phyloP scores from a whole-genome alignment of 2,113 vertebrate genomes.

The Carlito syrichta region DNA sequence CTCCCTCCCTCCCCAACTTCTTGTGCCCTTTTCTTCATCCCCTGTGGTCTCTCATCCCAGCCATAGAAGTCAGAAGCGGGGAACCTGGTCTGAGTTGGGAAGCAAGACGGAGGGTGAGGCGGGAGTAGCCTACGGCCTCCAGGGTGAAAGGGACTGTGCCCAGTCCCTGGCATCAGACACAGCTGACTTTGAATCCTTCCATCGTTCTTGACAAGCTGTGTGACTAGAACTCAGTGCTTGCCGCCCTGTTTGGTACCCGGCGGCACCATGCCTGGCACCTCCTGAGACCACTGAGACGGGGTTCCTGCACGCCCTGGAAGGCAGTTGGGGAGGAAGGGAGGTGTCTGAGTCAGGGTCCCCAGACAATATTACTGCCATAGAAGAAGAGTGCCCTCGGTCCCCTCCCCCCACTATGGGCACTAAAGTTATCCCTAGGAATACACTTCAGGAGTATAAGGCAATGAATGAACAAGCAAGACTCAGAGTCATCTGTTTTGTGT shows the following conservation, averaged over 20 bases:
- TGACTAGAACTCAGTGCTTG: neutral
- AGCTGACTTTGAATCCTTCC: neutral
- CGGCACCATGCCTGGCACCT: neutral
- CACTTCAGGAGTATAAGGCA: too few species aligned
- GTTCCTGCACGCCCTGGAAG: neutral
- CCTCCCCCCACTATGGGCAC: too few species aligned
- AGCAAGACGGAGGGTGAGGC: neutral
- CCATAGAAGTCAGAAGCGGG: neutral
- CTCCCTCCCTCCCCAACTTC: neutral
- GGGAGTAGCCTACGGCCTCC: neutral
- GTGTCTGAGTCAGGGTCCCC: too few species aligned
- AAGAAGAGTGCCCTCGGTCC: too few species aligned
- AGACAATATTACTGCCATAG: too few species aligned
- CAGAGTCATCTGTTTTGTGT: neutral
- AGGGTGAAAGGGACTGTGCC: rapidly evolving
- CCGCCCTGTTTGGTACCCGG: neutral
- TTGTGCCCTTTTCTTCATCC: neutral
- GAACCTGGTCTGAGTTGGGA: neutral
- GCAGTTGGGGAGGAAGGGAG: neutral
- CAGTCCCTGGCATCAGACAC: neutral
- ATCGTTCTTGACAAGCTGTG: neutral
- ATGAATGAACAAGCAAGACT: neutral
- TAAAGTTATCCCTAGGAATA: too few species aligned
- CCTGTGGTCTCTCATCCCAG: neutral
- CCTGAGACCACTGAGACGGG: neutral